phyloP scores from a whole-genome alignment of 1,140 invertebrate genomes.

The Drosophila arizonae region DNA sequence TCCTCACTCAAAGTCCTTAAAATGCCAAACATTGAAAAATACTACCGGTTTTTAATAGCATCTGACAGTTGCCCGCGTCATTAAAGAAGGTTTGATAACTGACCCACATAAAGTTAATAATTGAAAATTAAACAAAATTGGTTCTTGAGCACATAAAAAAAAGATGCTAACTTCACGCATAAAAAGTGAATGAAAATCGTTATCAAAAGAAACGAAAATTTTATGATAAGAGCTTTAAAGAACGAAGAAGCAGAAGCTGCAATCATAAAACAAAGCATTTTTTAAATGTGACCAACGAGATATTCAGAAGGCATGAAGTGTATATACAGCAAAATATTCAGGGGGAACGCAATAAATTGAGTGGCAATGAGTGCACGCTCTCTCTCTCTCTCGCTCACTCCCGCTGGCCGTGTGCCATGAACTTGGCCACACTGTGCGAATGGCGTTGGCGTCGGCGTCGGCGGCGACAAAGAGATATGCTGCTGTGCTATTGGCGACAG shows the following conservation, averaged over 20 bases:
- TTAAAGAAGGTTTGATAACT: constrained; percentile 38
- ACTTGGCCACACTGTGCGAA: constrained; percentile 64
- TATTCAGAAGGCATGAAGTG: not conserved
- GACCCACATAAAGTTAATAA: constrained; percentile 54
- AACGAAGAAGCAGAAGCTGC: constrained; percentile 34
- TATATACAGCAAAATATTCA: constrained; percentile 4
- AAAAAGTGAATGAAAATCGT: constrained; percentile 34
- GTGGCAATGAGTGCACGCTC: constrained; percentile 31
- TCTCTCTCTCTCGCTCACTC: constrained; percentile 1
- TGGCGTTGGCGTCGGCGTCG: constrained; percentile 11
- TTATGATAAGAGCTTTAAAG: constrained; percentile 2
- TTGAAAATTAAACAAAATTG: constrained; percentile 63
- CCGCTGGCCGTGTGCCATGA: constrained; percentile 40
- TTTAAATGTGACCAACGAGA: constrained; percentile 26
- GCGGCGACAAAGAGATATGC: constrained; percentile 52
- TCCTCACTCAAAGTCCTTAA: not conserved
- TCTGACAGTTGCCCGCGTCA: not conserved
- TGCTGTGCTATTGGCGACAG: constrained; percentile 63
- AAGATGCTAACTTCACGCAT: constrained; percentile 40
- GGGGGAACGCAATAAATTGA: constrained; percentile 34
- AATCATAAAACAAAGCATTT: constrained; percentile 32
- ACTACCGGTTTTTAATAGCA: not conserved
- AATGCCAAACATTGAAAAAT: not conserved
- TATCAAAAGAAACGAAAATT: not conserved
- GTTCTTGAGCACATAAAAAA: constrained; percentile 39